These are phyloP conservation scores for Myoxocephalus aenaeus DNA, from an alignment of 2,797 vertebrate species.

Conservation along the genomic window DNA sequence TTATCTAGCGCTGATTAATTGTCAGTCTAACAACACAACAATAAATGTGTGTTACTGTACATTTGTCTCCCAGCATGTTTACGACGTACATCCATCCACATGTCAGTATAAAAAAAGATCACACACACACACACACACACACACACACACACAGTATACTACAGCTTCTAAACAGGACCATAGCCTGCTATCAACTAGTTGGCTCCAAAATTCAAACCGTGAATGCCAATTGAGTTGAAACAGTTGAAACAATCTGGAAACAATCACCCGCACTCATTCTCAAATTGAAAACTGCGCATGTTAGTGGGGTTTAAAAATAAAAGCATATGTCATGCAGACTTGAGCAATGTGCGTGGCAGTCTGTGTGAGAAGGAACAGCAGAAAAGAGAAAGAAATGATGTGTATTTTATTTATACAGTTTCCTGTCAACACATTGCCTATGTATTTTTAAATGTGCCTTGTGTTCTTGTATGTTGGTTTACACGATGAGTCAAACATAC, in stretches of 20 bases:
- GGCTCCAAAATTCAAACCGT: slow-evolving; percentile 37
- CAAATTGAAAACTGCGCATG: slow-evolving; percentile 62
- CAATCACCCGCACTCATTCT: slow-evolving; percentile 61
- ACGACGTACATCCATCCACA: not conserved
- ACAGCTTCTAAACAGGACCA: slow-evolving; percentile 38
- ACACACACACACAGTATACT: not conserved
- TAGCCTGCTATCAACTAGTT: slow-evolving; percentile 23
- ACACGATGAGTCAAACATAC: slow-evolving; percentile 47
- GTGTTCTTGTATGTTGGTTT: slow-evolving; percentile 51
- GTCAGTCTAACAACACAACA: slow-evolving; percentile 2
- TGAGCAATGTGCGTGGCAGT: slow-evolving; percentile 29
- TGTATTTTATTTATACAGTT: slow-evolving; percentile 20
- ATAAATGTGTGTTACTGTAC: slow-evolving; percentile 9
- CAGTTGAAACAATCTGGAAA: slow-evolving; percentile 73
- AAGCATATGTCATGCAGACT: slow-evolving; percentile 69
- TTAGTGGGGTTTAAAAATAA: slow-evolving; percentile 66
- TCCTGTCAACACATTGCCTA: slow-evolving; percentile 30
- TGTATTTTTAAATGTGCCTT: slow-evolving; percentile 30
- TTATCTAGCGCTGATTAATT: slow-evolving; percentile 10
- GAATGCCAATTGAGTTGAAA: slow-evolving; percentile 45
- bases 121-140: not conserved
- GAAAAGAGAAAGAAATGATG: not conserved
- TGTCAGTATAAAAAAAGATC: slow-evolving; percentile 30
- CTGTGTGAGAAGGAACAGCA: slow-evolving; percentile 19
- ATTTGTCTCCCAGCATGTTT: slow-evolving; percentile 21